Percentiles rank a stretch among this genome's conserved stretches.
These are phyloP conservation scores for Melanostigma gelatinosum DNA, from an alignment of 2,113 vertebrate genomes.

Conservation along the genomic window DNA sequence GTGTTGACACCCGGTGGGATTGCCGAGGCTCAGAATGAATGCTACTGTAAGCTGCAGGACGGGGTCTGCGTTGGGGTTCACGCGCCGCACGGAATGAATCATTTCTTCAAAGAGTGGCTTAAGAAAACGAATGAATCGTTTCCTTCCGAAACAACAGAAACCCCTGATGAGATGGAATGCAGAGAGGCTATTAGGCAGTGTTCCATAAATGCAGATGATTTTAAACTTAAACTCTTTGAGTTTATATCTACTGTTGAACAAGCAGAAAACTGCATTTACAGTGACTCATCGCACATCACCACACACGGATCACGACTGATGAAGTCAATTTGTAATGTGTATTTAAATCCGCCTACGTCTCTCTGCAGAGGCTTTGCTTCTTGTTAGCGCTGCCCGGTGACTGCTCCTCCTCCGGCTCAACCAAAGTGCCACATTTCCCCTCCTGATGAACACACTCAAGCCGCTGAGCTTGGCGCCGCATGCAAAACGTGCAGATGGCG, in stretches of 20 bases:
- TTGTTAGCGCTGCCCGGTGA: background rate
- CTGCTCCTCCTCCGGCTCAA: background rate
- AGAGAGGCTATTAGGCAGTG: background rate
- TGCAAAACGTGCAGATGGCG: constrained; percentile 29
- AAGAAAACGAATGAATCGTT: background rate
- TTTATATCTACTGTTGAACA: background rate
- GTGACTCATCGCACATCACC: background rate
- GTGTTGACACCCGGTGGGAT: constrained; percentile 52
- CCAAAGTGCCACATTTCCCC: constrained; percentile 10
- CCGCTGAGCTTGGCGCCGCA: constrained; percentile 13
- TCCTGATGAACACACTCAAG: background rate
- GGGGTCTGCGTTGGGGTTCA: background rate
- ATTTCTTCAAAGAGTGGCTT: background rate
- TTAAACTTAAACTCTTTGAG: background rate
- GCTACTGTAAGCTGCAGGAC: constrained; percentile 41
- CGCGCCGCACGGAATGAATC: background rate
- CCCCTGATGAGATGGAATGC: background rate
- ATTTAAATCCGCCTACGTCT: constrained; percentile 3
- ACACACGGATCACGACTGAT: background rate
- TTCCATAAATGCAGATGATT: background rate
- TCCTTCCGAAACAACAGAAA: background rate
- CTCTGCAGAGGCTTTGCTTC: background rate
- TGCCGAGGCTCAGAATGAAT: constrained; percentile 22
- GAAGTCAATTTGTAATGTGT: background rate
- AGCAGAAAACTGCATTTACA: background rate